Evolutionary conservation across 2,797 vertebrate species (phyloP).

Genomic region (Acipenser oxyrinchus): DNA sequence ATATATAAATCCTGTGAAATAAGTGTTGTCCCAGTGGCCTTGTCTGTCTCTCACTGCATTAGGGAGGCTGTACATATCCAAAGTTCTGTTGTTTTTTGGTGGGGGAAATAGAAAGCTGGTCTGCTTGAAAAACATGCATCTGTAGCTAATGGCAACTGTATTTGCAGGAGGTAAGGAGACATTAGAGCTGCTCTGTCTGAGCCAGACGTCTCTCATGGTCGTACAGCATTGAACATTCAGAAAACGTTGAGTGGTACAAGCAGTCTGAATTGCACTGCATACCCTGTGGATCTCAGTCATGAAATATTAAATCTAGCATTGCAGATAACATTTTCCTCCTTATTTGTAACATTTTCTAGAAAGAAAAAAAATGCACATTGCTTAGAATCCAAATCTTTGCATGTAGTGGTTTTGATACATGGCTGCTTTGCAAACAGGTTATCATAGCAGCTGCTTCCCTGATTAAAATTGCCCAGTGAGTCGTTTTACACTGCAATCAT

Average conservation of each 20-base stretch:
- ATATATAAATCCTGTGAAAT: too few relatives aligned
- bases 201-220: conserved; percentile 20
- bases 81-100: neutral
- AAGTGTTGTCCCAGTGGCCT: neutral
- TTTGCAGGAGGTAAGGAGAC: conserved; percentile 26
- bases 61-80: neutral
- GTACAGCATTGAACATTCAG: conserved; percentile 28
- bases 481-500: too few relatives aligned
- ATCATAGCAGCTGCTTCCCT: too few relatives aligned
- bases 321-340: conserved; percentile 48
- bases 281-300: conserved; percentile 50
- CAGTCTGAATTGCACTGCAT: conserved; percentile 37
- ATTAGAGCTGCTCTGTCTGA: conserved; percentile 25
- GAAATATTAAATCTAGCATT: conserved; percentile 58
- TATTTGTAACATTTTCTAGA: conserved; percentile 15
- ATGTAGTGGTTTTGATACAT: too few relatives aligned
- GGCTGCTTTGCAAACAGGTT: too few relatives aligned
- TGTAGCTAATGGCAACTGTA: conserved; percentile 19
- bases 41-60: neutral
- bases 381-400: too few relatives aligned
- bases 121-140: neutral
- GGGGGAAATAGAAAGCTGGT: neutral
- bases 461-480: too few relatives aligned
- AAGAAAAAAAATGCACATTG: too few relatives aligned
- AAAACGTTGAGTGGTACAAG: conserved; percentile 25